These are phyloP conservation scores for Arothron firmamentum DNA, from an alignment of 2,113 vertebrate genomes.

Conservation along the genomic window DNA sequence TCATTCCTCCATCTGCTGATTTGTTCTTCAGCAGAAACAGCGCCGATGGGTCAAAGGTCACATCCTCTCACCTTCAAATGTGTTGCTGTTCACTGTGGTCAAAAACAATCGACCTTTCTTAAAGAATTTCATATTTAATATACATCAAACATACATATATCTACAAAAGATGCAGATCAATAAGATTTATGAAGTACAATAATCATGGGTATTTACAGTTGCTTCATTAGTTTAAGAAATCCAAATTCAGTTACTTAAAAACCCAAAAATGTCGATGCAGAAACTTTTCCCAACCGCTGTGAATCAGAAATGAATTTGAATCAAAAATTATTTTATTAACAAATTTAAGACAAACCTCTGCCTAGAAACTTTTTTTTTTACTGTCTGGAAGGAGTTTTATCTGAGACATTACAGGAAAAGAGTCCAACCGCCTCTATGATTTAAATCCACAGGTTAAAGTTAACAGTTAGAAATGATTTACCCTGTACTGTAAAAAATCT, in stretches of 20 bases:
- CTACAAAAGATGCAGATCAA: conserved; percentile 76
- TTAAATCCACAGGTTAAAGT: conserved; percentile 30
- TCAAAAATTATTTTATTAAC: conserved; percentile 4
- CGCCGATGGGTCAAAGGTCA: too few relatives aligned
- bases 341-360: conserved; percentile 7
- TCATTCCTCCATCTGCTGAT: too few relatives aligned
- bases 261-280: conserved; percentile 34
- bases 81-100: neutral
- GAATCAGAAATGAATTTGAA: conserved; percentile 12
- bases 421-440: neutral
- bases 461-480: conserved; percentile 19
- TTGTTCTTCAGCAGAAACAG: too few relatives aligned
- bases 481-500: conserved; percentile 2
- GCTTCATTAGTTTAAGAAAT: conserved; percentile 62
- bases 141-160: conserved; percentile 75
- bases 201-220: conserved; percentile 77
- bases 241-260: conserved; percentile 25
- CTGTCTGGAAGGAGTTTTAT: neutral
- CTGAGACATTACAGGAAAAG: neutral
- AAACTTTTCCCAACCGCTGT: neutral
- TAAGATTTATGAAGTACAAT: conserved; percentile 77
- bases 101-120: conserved; percentile 15
- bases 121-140: conserved; percentile 78
- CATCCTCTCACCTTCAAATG: too few relatives aligned
- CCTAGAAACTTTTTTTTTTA: conserved; percentile 12